phyloP scores from a whole-genome alignment of 2,113 vertebrate genomes.

The Zosterops pallidus region DNA sequence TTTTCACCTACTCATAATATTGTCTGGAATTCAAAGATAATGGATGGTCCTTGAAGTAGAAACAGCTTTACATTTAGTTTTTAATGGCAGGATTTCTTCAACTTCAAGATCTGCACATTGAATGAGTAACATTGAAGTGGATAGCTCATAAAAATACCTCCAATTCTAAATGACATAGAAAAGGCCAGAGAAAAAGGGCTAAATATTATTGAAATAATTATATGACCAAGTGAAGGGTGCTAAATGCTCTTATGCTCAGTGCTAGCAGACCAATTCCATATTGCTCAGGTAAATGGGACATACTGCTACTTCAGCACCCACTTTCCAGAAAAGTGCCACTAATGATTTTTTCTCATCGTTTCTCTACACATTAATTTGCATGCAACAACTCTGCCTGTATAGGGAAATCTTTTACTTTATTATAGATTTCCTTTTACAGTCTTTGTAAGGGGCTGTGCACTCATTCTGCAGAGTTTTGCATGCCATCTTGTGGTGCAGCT shows the following conservation, averaged over 20 bases:
- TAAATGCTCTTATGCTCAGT: neutral
- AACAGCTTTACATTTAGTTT: neutral
- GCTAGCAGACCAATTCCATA: neutral
- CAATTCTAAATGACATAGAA: neutral
- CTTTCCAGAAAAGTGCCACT: neutral
- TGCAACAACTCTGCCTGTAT: neutral
- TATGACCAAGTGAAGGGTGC: neutral
- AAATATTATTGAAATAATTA: neutral
- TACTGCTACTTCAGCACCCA: neutral
- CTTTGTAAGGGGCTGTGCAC: neutral
- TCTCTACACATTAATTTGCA: accelerated
- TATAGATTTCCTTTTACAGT: neutral
- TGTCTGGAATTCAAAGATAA: neutral
- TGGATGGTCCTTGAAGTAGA: neutral
- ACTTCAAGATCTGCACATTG: neutral
- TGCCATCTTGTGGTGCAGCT: slow-evolving; percentile 32
- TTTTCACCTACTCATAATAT: neutral
- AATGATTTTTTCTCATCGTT: neutral
- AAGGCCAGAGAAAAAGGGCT: neutral
- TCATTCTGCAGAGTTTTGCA: neutral
- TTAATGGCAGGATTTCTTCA: neutral
- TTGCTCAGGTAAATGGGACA: neutral
- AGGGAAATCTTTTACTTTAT: neutral
- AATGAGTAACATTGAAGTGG: neutral
- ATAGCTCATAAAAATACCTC: neutral